Conservation (phyloP, 2,888 invertebrate genomes). For the Camponotus fellah region DNA sequence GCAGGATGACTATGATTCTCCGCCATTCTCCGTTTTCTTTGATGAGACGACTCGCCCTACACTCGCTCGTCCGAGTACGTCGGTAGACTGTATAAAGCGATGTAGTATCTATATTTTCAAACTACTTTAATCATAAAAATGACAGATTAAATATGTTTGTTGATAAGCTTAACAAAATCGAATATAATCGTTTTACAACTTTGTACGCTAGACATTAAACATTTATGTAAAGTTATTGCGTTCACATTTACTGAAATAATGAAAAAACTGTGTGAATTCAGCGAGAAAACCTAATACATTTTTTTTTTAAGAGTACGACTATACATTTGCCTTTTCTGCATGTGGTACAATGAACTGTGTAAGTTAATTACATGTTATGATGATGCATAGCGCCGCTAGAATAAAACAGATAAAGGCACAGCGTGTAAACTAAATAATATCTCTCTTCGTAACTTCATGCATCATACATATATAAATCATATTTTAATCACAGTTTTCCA, state of each 20-base stretch:
- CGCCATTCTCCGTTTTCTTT: conserved; percentile 65
- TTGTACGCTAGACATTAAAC: background rate
- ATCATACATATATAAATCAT: background rate
- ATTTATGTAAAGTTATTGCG: background rate
- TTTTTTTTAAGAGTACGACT: conserved; percentile 37
- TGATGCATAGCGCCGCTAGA: conserved; percentile 50
- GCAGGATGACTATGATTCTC: conserved; percentile 57
- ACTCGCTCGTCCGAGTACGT: conserved; percentile 27
- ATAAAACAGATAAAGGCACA: conserved; percentile 36
- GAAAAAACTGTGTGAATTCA: background rate
- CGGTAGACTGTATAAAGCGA: background rate
- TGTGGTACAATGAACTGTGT: conserved; percentile 21
- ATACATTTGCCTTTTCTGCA: background rate
- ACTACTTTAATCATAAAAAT: background rate
- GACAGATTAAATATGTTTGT: background rate
- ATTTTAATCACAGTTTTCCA: conserved; percentile 29
- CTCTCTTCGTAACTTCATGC: background rate
- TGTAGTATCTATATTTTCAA: background rate
- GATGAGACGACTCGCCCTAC: conserved; percentile 44
- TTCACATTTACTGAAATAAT: conserved; percentile 32
- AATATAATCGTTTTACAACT: background rate
- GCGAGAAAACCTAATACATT: conserved; percentile 32
- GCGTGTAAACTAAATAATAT: conserved; percentile 34
- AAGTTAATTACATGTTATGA: conserved; percentile 60
- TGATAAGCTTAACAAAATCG: background rate